phyloP scores from a whole-genome alignment of 1,140 invertebrate species.

The Pygmarrhopalites habei region DNA sequence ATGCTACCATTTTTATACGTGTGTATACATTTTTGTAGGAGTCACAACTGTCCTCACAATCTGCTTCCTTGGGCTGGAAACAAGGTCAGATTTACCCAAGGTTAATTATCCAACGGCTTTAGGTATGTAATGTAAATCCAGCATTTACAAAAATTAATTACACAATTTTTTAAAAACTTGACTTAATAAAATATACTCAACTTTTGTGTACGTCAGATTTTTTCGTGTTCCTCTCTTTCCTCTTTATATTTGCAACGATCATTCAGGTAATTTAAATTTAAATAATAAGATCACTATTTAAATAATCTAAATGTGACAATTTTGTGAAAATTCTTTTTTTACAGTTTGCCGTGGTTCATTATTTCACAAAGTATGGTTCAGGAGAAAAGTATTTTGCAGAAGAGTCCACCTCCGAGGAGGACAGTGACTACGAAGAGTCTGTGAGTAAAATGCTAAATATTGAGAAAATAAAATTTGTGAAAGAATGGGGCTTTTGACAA shows the following conservation, averaged over 20 bases:
- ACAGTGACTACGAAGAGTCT: constrained; percentile 49
- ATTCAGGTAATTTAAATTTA: constrained; percentile 55
- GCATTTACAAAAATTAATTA: too few species aligned
- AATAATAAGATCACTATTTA: constrained; percentile 2
- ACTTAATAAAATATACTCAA: too few species aligned
- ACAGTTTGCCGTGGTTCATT: constrained; percentile 77
- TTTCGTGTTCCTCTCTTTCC: constrained; percentile 78
- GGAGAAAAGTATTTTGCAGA: constrained; percentile 75
- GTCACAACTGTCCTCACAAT: constrained; percentile 81
- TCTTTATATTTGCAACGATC: constrained; percentile 80
- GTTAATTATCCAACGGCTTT: constrained; percentile 79
- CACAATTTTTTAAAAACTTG: too few species aligned
- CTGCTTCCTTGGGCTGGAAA: constrained; percentile 79
- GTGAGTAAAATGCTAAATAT: not conserved
- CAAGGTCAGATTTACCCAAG: constrained; percentile 74
- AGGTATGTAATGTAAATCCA: too few species aligned
- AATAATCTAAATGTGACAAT: constrained; percentile 16
- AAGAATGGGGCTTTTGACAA: not conserved
- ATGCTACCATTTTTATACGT: constrained; percentile 2
- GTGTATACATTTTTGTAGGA: constrained; percentile 55
- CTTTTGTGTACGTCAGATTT: too few species aligned
- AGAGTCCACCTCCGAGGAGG: constrained; percentile 53
- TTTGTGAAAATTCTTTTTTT: constrained; percentile 40
- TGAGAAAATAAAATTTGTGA: not conserved
- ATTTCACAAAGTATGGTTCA: constrained; percentile 81